Percentiles rank a stretch among this genome's conserved stretches.
Evolutionary conservation across 2,113 vertebrate genomes (phyloP).

Genomic region (Phalacrocorax pelagicus): DNA sequence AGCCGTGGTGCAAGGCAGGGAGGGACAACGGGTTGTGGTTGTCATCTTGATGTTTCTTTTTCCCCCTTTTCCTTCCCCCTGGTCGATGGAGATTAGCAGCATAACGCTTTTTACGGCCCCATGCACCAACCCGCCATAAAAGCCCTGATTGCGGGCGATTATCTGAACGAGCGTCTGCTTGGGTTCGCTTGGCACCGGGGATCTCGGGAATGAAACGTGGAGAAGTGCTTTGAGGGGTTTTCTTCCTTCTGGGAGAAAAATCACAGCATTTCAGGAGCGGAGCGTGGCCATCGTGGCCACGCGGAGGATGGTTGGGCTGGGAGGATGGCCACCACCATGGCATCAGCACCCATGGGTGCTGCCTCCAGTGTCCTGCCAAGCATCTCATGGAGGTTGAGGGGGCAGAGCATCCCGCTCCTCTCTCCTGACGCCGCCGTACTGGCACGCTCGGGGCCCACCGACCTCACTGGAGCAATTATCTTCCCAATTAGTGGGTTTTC

Average conservation of each 20-base stretch:
- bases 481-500: background rate
- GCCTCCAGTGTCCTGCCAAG: background rate
- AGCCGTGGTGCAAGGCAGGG: background rate
- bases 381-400: background rate
- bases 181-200: background rate
- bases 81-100: conserved; percentile 15
- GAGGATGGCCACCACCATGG: fast-evolving
- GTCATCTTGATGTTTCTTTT: background rate
- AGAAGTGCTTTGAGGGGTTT: background rate
- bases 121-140: background rate
- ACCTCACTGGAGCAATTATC: background rate
- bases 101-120: conserved; percentile 34
- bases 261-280: fast-evolving
- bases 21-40: background rate
- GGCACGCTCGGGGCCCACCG: fast-evolving
- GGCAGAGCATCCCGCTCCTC: background rate
- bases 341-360: background rate
- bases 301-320: background rate
- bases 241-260: background rate
- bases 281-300: fast-evolving
- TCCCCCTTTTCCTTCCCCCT: background rate
- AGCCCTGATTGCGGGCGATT: background rate
- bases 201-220: background rate
- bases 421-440: fast-evolving
- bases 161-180: background rate